A percentile compares a stretch with the other conserved stretches of the same genome.
Evolutionary conservation across 2,888 invertebrate species (phyloP).

Genomic region (Leuctra nigra): DNA sequence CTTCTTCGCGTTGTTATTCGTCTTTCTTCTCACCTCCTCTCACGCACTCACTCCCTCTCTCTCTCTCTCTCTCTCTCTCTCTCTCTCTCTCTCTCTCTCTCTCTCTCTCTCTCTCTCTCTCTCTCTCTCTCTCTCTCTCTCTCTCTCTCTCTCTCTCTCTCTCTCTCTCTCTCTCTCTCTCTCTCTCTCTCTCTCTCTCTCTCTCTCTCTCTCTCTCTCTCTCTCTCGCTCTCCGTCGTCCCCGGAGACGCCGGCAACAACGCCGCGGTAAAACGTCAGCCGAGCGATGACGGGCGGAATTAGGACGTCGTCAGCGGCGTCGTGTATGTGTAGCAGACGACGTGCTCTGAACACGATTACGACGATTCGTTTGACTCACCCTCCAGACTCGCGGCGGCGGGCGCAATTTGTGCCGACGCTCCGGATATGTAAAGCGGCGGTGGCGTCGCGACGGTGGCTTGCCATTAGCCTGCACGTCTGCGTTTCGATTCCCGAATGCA

Average conservation of each 20-base stretch:
- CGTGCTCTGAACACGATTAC: conserved; percentile 11
- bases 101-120: no score
- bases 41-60: not conserved
- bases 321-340: no score
- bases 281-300: conserved; percentile 6
- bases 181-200: no score
- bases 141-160: no score
- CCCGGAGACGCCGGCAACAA: conserved; percentile 2
- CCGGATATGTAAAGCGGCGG: not conserved
- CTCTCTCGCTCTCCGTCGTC: not conserved
- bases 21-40: not conserved
- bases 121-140: no score
- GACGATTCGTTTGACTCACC: conserved; percentile 10
- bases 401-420: no score
- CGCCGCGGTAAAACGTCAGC: not conserved
- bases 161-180: no score
- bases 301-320: no score
- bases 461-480: not conserved
- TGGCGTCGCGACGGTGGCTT: not conserved
- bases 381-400: not conserved
- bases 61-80: no score
- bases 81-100: not conserved
- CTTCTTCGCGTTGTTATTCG: no score
- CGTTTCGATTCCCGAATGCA: not conserved
- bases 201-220: no score